A percentile compares a stretch with the other conserved stretches of the same genome.
These are phyloP conservation scores for Perodicticus potto DNA, from an alignment of 2,797 vertebrate species.

Conservation along the genomic window DNA sequence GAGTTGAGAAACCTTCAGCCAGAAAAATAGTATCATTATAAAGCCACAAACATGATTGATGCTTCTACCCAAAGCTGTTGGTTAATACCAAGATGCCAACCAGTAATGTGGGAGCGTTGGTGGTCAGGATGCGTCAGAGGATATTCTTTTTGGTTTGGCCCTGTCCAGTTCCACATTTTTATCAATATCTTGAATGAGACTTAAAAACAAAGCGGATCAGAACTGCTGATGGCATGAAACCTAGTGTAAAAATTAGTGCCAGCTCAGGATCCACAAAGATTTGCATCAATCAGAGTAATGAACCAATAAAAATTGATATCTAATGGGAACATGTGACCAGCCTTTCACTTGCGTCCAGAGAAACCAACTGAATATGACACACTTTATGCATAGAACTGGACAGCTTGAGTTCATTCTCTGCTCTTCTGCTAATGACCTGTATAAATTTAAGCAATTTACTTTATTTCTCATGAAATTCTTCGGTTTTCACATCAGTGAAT, in stretches of 20 bases:
- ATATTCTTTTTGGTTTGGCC: neutral
- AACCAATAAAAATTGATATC: neutral
- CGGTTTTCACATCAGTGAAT: slow-evolving; percentile 24
- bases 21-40: slow-evolving; percentile 69
- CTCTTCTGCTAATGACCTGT: neutral
- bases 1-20: slow-evolving; percentile 60
- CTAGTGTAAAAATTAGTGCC: neutral
- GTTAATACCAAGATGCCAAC: slow-evolving; percentile 24
- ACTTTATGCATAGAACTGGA: neutral
- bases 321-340: slow-evolving; percentile 4
- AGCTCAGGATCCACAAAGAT: neutral
- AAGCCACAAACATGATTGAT: slow-evolving; percentile 6
- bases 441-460: slow-evolving; percentile 43
- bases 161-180: slow-evolving; percentile 19
- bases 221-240: slow-evolving; percentile 9
- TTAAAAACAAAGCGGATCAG: slow-evolving; percentile 43
- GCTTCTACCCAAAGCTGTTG: slow-evolving; percentile 28
- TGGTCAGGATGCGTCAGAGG: neutral
- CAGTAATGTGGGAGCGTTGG: neutral
- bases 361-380: neutral
- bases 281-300: neutral
- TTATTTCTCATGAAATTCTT: slow-evolving; percentile 20
- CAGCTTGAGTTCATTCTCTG: neutral
- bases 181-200: slow-evolving; percentile 27
- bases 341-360: slow-evolving; percentile 3